These are phyloP conservation scores for Nasonia oneida DNA, from an alignment of 2,888 invertebrate genomes.

Conservation along the genomic window DNA sequence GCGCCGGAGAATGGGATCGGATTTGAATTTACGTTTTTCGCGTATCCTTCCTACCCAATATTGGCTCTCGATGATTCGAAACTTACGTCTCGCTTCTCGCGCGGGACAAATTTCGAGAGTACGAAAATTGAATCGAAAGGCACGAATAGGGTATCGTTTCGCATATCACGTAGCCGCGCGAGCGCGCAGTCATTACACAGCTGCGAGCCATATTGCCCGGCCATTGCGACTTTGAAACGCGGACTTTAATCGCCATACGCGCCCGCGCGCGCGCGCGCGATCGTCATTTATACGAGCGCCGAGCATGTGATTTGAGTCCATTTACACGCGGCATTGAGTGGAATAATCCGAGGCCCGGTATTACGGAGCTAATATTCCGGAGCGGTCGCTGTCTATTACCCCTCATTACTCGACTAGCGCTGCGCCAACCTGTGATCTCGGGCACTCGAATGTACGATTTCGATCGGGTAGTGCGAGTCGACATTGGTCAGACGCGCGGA, in stretches of 20 bases:
- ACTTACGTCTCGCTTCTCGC: neutral
- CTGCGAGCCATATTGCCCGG: neutral
- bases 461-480: neutral
- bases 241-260: conserved; percentile 37
- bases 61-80: neutral
- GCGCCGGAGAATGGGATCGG: neutral
- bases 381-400: too few species aligned
- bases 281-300: conserved; percentile 18
- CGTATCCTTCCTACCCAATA: neutral
- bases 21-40: conserved; percentile 9
- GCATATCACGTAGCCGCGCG: too few species aligned
- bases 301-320: neutral
- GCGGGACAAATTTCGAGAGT: neutral
- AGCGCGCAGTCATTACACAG: too few species aligned
- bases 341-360: conserved; percentile 37
- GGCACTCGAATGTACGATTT: neutral
- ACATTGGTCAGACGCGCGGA: neutral
- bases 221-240: neutral
- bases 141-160: too few species aligned
- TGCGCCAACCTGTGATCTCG: too few species aligned
- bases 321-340: neutral
- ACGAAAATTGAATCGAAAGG: neutral
- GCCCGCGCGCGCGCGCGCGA: neutral
- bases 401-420: too few species aligned
- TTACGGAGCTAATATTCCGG: too few species aligned